Evolutionary conservation across 2,113 vertebrate species (phyloP).

Genomic region (Erythrocercus mccallii): DNA sequence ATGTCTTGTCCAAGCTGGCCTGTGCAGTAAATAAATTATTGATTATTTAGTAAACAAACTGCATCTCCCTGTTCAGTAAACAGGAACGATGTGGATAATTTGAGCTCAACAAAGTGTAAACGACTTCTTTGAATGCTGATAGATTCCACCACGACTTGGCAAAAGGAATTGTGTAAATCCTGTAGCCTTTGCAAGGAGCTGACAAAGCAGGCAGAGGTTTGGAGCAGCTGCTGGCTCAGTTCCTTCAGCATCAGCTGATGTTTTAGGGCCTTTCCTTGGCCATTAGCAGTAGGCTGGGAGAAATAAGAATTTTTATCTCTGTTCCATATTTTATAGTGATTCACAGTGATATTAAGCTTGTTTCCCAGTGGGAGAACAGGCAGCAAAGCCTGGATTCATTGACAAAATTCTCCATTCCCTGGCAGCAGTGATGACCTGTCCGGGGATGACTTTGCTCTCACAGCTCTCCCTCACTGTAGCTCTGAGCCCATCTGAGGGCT

Average conservation of each 20-base stretch:
- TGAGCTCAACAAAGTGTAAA: neutral
- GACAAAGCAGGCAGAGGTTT: neutral
- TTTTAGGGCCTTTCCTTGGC: neutral
- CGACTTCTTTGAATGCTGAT: neutral
- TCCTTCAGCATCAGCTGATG: neutral
- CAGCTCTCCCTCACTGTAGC: neutral
- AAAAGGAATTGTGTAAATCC: neutral
- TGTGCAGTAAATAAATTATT: neutral
- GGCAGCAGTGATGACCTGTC: neutral
- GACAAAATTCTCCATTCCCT: neutral
- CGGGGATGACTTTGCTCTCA: neutral
- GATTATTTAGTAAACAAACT: neutral
- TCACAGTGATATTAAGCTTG: neutral
- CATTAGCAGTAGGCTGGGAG: neutral
- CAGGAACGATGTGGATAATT: neutral
- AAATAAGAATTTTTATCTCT: neutral
- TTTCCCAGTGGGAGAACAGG: neutral
- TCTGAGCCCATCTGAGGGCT: neutral
- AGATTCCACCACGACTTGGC: neutral
- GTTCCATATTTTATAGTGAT: rapidly evolving
- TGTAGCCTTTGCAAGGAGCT: neutral
- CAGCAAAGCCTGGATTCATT: neutral
- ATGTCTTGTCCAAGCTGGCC: neutral
- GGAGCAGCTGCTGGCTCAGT: neutral
- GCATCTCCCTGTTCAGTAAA: neutral